Conservation (phyloP, 2,888 invertebrate species). For the Drosophila falleni region DNA sequence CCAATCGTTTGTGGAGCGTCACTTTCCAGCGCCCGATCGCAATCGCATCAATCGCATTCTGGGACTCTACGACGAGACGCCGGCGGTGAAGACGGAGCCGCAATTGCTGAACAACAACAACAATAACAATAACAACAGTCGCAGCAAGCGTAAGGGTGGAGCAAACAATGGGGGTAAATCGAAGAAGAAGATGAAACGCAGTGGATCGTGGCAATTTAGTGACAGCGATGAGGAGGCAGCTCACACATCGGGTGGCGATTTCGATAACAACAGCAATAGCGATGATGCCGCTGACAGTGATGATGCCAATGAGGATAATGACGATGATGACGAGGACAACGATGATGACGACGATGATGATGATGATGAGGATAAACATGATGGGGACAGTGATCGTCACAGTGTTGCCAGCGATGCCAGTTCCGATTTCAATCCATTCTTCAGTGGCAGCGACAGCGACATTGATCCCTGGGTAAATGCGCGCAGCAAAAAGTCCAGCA, state of each 20-base stretch:
- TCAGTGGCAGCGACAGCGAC: constrained; percentile 93
- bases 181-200: constrained; percentile 84
- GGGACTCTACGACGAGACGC: constrained; percentile 87
- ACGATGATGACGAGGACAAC: constrained; percentile 38
- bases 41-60: constrained; percentile 92
- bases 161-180: constrained; percentile 28
- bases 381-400: constrained; percentile 83
- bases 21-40: constrained; percentile 98
- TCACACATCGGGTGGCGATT: constrained; percentile 27
- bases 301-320: constrained; percentile 37
- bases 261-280: constrained; percentile 46
- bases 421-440: constrained; percentile 97
- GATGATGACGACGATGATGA: constrained; percentile 29
- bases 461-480: constrained; percentile 93
- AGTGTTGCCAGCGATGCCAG: constrained; percentile 84
- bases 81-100: constrained; percentile 36
- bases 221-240: constrained; percentile 66
- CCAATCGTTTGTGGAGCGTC: constrained; percentile 98
- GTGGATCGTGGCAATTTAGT: constrained; percentile 86
- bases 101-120: constrained; percentile 44
- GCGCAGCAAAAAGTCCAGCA: constrained; percentile 87
- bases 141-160: constrained; percentile 80
- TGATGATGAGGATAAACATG: constrained; percentile 38
- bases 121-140: constrained; percentile 29
- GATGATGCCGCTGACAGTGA: constrained; percentile 49